A percentile compares a stretch with the other conserved stretches of the same genome.
Conservation (phyloP, 2,888 invertebrate species). For the Mallateleia sp. region DNA sequence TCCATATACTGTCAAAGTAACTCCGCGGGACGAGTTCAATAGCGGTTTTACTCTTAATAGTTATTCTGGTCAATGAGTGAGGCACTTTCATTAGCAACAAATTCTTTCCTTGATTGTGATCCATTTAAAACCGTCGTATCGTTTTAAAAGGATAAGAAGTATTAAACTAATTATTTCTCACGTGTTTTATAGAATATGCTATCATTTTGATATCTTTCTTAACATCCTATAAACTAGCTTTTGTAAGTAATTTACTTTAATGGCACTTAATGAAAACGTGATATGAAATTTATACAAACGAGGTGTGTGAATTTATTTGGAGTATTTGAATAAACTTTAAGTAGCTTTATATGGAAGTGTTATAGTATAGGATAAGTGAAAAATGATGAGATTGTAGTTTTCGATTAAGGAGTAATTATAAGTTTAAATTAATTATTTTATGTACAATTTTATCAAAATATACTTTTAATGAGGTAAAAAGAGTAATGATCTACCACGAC, state of each 20-base stretch:
- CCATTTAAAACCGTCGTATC: conserved; percentile 57
- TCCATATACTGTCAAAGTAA: conserved; percentile 49
- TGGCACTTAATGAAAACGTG: conserved; percentile 55
- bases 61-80: conserved; percentile 64
- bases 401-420: neutral
- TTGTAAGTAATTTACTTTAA: conserved; percentile 64
- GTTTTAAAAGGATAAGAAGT: conserved; percentile 56
- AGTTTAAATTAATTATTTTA: conserved; percentile 1
- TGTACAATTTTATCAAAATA: too few relatives aligned
- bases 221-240: conserved; percentile 61
- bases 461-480: too few relatives aligned
- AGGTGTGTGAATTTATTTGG: conserved; percentile 44
- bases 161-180: conserved; percentile 73
- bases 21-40: conserved; percentile 62
- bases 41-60: conserved; percentile 66
- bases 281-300: conserved; percentile 65
- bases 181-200: conserved; percentile 63
- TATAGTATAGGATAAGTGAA: conserved; percentile 6
- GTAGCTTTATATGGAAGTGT: conserved; percentile 19
- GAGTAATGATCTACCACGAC: too few relatives aligned
- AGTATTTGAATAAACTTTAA: conserved; percentile 40
- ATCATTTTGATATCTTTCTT: conserved; percentile 68
- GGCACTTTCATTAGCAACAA: conserved; percentile 72
- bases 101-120: conserved; percentile 57
- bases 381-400: conserved; percentile 24